Base-by-base conservation (phyloP, 53 echinoderm and acorn worm species). In the Henricia sp. region DNA sequence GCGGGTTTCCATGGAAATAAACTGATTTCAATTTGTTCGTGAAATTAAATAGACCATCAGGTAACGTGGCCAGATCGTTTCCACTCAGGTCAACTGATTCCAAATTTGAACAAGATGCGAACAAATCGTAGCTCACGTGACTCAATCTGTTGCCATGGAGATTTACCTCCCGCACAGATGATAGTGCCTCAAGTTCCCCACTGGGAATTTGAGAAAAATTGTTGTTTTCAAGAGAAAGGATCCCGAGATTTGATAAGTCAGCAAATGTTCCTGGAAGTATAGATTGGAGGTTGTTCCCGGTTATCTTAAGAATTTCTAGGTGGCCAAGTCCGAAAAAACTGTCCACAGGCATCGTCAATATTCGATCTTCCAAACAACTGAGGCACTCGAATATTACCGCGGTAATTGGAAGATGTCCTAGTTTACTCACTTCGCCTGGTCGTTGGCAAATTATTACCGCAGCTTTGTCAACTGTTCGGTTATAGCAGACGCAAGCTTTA, bases 1-100 rank as follows among this genome's bases (percentile, higher is more conserved):
- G 86, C 19, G 87, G 86, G 83, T 91, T 91, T 53, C 71, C 67
- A 23, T 87, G 53, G 39, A 91, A 46, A 42, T 82, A 82, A 35
- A 91, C 10, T 14, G 28, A 56, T 46, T 56, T 28, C 36, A 91
- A 43, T 14, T 87, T 3, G 0, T 38, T 11, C 5, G 59, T 82
- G 42, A 54, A 34, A 48, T 91, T 83, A 48, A 91, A 91, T 36
- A 91, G 16, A 0, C 91, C 87, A 13, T 82, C 74, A 10, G 87
- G 86, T 1, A 91, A 57, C 3, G 83, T 55, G 17, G 59, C 35
- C 33, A 91, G 74, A 35, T 51, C 41, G 36, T 91, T 91, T 8
- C 64, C 43, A 38, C 86, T 86, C 25, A 91, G 56, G 50, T 91
- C 32, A 32, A 91, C 38, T 6, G 26, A 32, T 40, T 53, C 30